Base-by-base conservation (phyloP, 2,888 invertebrate species). In the Mycalesis mineus region DNA sequence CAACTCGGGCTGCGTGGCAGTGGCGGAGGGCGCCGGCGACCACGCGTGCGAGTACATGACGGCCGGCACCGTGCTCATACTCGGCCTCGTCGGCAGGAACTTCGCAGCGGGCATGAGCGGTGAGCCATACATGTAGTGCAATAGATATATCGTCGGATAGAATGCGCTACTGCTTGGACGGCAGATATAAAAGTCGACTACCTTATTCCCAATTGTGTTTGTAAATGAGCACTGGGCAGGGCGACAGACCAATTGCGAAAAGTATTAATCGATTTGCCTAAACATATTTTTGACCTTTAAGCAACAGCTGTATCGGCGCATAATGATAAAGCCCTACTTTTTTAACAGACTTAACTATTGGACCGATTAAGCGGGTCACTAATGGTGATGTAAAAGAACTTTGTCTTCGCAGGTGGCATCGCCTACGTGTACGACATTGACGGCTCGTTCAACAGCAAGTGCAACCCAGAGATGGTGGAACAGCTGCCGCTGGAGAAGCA, bases 11-110 rank as follows among this genome's bases (percentile, higher is more conserved):
- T 98, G 96, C 40, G 91, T 93, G 31, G 98, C 98, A 11, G 98
- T 99, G 13, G 96, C 97, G 63, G 99, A 99, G 89, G 98, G 98
- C 54, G 98, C 98, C 58, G 99, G 99, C 39, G 99, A 99, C 91
- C 99, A 99, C 86, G 99, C 98, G 58, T 99, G 99, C 91, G 99
- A 99, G 90, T 99, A 99, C 87, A 99, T 99, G 99, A 99, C 99
- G 48, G 98, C 98, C 11, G 98, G 98, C 58, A 88, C 92, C 59
- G 95, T 96, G 62, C 91, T 99, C 51, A 95, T 99, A 72, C 92
- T 99, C 14, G 98, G 98, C 0, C 91, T 96, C 60, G 98, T 98
- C 7, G 99, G 99, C 0, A 91, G 99, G 63, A 99, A 99, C 91
- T 99, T 99, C 90, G 99, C 98, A 7, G 99, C 99, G 47, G 99